phyloP scores from a whole-genome alignment of 1,140 invertebrate genomes.

The Calosoma granatense region DNA sequence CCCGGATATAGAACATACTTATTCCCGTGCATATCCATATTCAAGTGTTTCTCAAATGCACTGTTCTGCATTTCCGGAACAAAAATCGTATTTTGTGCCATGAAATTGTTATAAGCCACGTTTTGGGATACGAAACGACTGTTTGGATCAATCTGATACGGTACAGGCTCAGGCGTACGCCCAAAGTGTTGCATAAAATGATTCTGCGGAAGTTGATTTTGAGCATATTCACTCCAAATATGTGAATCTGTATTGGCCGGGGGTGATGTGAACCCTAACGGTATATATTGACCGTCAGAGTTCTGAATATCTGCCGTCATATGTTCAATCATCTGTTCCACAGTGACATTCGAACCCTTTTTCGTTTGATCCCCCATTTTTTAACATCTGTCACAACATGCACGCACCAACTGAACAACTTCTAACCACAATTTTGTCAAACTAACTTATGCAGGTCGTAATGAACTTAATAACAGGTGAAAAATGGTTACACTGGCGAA shows the following conservation, averaged over 20 bases:
- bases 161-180: slow-evolving; percentile 27
- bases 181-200: slow-evolving; percentile 24
- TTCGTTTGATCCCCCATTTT: slow-evolving; percentile 28
- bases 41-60: neutral
- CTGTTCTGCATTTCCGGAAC: neutral
- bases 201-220: slow-evolving; percentile 13
- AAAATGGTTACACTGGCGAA: no score
- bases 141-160: slow-evolving; percentile 32
- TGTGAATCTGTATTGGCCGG: slow-evolving; percentile 29
- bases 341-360: slow-evolving; percentile 31
- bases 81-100: slow-evolving; percentile 17
- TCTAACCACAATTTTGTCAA: no score
- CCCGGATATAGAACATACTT: neutral
- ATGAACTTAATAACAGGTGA: no score
- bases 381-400: neutral
- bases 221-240: slow-evolving; percentile 28
- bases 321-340: slow-evolving; percentile 51
- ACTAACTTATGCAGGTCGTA: no score
- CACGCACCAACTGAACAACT: neutral
- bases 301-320: slow-evolving; percentile 49
- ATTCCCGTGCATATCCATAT: neutral
- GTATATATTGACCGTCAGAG: slow-evolving; percentile 45
- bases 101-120: slow-evolving; percentile 17
- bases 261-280: slow-evolving; percentile 39
- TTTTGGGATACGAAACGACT: slow-evolving; percentile 26